A percentile compares a stretch with the other conserved stretches of the same genome.
phyloP scores from a whole-genome alignment of 1,140 invertebrate species.

The Lepidurus arcticus region DNA sequence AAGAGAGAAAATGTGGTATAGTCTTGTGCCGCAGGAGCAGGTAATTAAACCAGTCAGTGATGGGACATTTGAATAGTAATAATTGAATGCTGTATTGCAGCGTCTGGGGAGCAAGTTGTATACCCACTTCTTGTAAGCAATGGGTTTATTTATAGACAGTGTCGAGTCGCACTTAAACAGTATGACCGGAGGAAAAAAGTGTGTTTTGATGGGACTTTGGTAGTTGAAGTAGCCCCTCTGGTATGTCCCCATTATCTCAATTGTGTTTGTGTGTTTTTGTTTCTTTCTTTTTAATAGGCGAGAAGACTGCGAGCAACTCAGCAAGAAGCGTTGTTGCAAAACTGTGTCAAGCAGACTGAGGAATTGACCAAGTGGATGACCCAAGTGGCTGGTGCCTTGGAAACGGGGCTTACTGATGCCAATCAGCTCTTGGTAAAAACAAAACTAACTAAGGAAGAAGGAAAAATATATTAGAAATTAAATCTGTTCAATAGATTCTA shows the following conservation, averaged over 20 bases:
- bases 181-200: too few relatives aligned
- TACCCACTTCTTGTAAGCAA: too few relatives aligned
- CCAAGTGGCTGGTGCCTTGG: slow-evolving; percentile 24
- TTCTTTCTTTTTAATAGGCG: slow-evolving; percentile 5
- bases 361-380: slow-evolving; percentile 31
- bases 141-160: too few relatives aligned
- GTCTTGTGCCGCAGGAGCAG: background rate
- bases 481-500: too few relatives aligned
- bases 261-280: background rate
- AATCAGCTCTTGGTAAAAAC: background rate
- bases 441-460: background rate
- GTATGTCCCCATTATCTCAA: background rate
- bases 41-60: background rate
- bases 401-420: background rate
- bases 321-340: slow-evolving; percentile 29
- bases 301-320: slow-evolving; percentile 24
- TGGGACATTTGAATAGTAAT: too few relatives aligned
- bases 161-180: too few relatives aligned
- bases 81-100: too few relatives aligned
- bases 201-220: too few relatives aligned
- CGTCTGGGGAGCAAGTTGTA: too few relatives aligned
- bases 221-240: too few relatives aligned
- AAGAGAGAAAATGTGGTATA: background rate
- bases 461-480: background rate
- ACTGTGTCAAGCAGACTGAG: slow-evolving; percentile 32